Evolutionary conservation across 2,888 invertebrate species (phyloP).

Genomic region (Pristionchus japonicus): DNA sequence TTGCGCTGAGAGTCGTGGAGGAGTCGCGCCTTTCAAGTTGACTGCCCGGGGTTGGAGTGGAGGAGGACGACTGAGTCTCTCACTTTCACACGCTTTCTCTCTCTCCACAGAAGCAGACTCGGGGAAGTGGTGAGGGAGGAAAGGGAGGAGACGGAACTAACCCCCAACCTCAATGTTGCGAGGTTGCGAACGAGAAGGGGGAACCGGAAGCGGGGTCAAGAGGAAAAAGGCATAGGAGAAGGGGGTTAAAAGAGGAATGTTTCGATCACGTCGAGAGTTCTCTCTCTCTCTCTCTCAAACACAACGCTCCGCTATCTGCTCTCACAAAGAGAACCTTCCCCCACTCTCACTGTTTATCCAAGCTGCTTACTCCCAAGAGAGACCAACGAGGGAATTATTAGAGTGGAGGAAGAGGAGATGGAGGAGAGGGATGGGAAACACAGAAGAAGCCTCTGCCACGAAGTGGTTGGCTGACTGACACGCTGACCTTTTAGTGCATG

Average conservation of each 20-base stretch:
- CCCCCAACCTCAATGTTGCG: neutral
- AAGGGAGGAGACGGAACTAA: neutral
- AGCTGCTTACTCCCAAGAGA: slow-evolving; percentile 36
- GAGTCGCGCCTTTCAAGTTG: slow-evolving; percentile 1
- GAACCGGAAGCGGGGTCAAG: neutral
- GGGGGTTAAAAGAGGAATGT: neutral
- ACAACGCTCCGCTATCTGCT: neutral
- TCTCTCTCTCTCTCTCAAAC: slow-evolving; percentile 7
- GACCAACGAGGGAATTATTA: neutral
- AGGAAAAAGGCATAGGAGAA: neutral
- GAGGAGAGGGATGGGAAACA: neutral
- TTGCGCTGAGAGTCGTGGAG: neutral
- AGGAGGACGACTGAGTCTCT: no score
- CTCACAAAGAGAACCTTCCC: neutral
- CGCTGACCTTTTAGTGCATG: slow-evolving; percentile 12
- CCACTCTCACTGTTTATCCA: slow-evolving; percentile 12
- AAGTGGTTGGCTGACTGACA: neutral
- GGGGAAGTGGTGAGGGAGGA: neutral
- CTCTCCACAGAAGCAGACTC: no score
- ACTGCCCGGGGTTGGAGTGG: neutral
- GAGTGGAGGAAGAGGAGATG: neutral
- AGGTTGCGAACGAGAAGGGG: neutral
- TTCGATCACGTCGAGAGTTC: neutral
- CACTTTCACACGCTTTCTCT: no score
- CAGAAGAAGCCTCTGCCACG: neutral